Conservation (phyloP, 2,888 invertebrate genomes). For the Mythimna ferrago region DNA sequence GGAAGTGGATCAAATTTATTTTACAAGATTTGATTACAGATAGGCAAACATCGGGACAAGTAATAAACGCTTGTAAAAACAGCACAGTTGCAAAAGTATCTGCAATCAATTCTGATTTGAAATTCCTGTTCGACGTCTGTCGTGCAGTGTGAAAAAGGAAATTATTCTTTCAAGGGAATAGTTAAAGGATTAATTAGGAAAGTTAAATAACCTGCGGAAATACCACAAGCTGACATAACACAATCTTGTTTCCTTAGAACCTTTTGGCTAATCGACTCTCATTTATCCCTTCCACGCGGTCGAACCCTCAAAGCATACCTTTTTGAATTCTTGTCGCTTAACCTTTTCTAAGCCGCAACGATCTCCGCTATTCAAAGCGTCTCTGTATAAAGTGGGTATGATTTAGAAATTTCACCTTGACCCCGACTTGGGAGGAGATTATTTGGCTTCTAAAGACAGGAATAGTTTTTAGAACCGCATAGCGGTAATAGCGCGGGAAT, state of each 20-base stretch:
- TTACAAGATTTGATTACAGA: no score
- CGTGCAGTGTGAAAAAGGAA: not conserved
- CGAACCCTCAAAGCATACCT: slow-evolving; percentile 55
- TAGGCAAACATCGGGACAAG: no score
- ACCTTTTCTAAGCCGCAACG: slow-evolving; percentile 49
- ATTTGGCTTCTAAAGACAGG: slow-evolving; percentile 3
- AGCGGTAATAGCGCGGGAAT: not conserved
- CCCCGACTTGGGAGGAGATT: slow-evolving; percentile 5
- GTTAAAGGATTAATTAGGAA: not conserved
- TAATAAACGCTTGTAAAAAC: not conserved
- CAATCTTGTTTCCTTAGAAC: slow-evolving; percentile 44
- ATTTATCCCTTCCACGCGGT: slow-evolving; percentile 51
- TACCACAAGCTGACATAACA: slow-evolving; percentile 28
- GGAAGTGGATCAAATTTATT: no score
- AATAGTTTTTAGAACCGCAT: slow-evolving; percentile 9
- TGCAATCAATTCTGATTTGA: not conserved
- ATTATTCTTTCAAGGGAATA: not conserved
- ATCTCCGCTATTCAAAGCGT: slow-evolving; percentile 39
- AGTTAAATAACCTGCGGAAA: slow-evolving; percentile 28
- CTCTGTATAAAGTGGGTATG: slow-evolving; percentile 22
- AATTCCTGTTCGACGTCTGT: not conserved
- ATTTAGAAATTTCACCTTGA: slow-evolving; percentile 40
- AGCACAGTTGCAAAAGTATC: not conserved
- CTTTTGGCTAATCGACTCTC: slow-evolving; percentile 55
- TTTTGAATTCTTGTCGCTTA: slow-evolving; percentile 54